Base-by-base conservation (phyloP, 2,888 invertebrate genomes). In the Limnephilus auricula region DNA sequence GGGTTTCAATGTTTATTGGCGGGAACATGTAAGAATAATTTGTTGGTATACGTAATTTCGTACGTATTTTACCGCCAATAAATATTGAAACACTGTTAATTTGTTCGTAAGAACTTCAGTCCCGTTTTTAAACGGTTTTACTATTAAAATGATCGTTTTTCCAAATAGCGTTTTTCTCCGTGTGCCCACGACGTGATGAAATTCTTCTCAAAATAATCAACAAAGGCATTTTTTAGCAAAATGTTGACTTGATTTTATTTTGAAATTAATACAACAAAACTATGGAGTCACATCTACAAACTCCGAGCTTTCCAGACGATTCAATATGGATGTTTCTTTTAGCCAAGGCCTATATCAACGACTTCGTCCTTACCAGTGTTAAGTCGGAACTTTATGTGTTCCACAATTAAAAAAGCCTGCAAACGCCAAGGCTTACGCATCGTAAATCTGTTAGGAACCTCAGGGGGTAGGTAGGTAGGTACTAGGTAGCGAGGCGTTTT, bases 371-470 rank as follows among this genome's bases (percentile, higher is more conserved):
- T 65, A 65, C 50, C 50, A 65, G 50, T 18, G 50, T 65, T 50
- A 65, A 65, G 50, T 65, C 25, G 50, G 50, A 65, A 25, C 50
- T 65, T 65, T 25, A 65, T 65, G 45, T 85, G 50, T 85, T 85
- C 32, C 83, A 92, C 92, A 92, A 92, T 92, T 91, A 92, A 92
- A 92, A 89, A 78, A 65, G 87, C 90, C 80, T 85, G 89, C 84
- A 89, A 92, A 90, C 92, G 84, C 90, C 50, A 82, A 83, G 37
- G 78, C 88, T 83, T 84, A 87, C 89, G 92, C 45, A 79, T 89
- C 92, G 90, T 92, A 92, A 92, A 92, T 92, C 90, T 90, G 89
- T 88, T 65, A 82, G 65, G 15, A 50, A 80, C 92, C 87, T 83
- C 79, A 79, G 90, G 92, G 89, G 92, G 90, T 88, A 88, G 78